Evolutionary conservation across 1,140 invertebrate genomes (phyloP).

Genomic region (Dreissena polymorpha): DNA sequence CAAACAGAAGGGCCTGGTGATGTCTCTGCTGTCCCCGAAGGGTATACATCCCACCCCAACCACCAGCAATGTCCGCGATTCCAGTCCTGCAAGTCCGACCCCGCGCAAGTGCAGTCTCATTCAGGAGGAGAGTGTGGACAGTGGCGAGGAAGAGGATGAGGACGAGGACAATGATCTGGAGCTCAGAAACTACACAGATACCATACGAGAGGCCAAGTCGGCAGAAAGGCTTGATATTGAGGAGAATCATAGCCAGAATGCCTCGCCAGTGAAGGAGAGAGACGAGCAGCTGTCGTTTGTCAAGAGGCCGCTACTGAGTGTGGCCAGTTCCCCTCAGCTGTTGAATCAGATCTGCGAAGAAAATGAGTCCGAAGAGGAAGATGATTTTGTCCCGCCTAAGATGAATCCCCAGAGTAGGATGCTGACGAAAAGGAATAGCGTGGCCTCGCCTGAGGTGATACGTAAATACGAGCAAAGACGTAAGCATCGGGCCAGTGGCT

Average conservation of each 20-base stretch:
- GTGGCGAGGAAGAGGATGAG: slow-evolving; percentile 61
- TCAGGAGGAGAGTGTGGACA: slow-evolving; percentile 73
- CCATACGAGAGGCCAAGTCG: slow-evolving; percentile 68
- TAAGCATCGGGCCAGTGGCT: slow-evolving; percentile 85
- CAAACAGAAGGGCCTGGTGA: slow-evolving; percentile 71
- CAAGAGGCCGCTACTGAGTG: slow-evolving; percentile 79
- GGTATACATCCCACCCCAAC: slow-evolving; percentile 78
- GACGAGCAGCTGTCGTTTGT: slow-evolving; percentile 43
- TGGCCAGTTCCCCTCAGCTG: slow-evolving; percentile 83
- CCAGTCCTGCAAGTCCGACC: slow-evolving; percentile 42
- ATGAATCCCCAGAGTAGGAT: slow-evolving; percentile 61
- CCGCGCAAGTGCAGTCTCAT: slow-evolving; percentile 74
- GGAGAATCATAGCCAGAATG: slow-evolving; percentile 59
- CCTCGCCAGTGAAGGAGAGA: slow-evolving; percentile 69
- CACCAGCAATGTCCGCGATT: slow-evolving; percentile 34
- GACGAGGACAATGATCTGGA: slow-evolving; percentile 67
- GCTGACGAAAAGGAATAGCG: slow-evolving; percentile 57
- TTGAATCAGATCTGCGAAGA: slow-evolving; percentile 89
- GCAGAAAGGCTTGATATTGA: slow-evolving; percentile 67
- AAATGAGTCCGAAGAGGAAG: slow-evolving; percentile 80
- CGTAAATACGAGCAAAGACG: slow-evolving; percentile 83
- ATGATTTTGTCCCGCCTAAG: slow-evolving; percentile 71
- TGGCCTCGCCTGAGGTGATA: slow-evolving; percentile 79
- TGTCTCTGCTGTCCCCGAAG: slow-evolving; percentile 83
- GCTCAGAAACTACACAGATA: slow-evolving; percentile 42